Conservation (phyloP, 35 echinoderm and acorn worm genomes). For the Eucidaris tribuloides region DNA sequence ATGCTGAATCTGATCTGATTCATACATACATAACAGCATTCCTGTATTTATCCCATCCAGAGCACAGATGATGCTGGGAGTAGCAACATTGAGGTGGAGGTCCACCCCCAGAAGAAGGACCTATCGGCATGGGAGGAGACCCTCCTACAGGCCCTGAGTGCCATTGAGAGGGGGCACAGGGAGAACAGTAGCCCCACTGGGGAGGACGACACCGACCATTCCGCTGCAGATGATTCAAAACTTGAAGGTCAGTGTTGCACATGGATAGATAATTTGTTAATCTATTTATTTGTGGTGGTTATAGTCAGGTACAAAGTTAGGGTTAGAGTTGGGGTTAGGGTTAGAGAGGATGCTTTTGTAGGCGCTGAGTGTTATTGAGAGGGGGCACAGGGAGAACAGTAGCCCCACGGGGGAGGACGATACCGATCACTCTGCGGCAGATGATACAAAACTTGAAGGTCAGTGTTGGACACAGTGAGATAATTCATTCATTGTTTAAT, state of each 20-base stretch:
- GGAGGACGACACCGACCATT: not conserved
- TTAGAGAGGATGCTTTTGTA: no score
- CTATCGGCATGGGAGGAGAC: constrained; percentile 51
- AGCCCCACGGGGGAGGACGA: no score
- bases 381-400: no score
- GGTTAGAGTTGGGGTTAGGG: no score
- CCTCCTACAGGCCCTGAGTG: constrained; percentile 47
- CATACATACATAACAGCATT: not conserved
- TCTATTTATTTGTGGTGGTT: no score
- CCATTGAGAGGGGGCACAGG: constrained; percentile 22
- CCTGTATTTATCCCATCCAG: not conserved
- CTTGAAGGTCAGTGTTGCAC: not conserved
- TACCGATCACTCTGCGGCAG: no score
- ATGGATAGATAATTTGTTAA: no score
- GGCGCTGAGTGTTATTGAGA: no score
- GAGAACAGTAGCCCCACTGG: not conserved
- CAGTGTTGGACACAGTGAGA: no score
- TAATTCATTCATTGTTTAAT: no score
- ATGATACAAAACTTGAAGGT: no score
- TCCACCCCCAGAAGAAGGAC: constrained; percentile 52
- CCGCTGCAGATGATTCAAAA: not conserved
- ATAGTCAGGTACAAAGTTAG: no score
- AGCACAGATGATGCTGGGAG: not conserved
- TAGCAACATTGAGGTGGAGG: constrained; percentile 51
- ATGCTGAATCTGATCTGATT: not conserved